Conservation (phyloP, 1,140 invertebrate genomes). For the Drosophila punjabiensis region DNA sequence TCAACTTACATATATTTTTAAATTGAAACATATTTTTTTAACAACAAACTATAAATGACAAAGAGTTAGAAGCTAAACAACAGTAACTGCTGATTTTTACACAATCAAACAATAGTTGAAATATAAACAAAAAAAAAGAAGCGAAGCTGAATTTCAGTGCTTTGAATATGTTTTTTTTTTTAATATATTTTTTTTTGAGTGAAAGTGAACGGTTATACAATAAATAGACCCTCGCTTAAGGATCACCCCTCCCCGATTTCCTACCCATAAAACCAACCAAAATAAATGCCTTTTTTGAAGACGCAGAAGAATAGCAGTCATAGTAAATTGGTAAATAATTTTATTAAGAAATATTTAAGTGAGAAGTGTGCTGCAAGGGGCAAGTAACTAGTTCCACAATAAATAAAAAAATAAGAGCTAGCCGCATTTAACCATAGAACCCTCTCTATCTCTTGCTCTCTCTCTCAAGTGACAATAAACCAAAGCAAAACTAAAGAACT, state of each 20-base stretch:
- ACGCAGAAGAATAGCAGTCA: background rate
- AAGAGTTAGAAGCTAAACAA: constrained; percentile 31
- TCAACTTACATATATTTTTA: constrained; percentile 55
- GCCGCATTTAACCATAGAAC: constrained; percentile 41
- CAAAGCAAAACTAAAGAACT: constrained; percentile 21
- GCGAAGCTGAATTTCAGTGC: constrained; percentile 7
- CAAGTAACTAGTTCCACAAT: constrained; percentile 32
- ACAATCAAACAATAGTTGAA: constrained; percentile 58
- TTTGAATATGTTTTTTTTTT: constrained; percentile 12
- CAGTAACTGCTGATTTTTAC: constrained; percentile 29
- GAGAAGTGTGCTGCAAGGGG: constrained; percentile 18
- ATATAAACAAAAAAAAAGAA: constrained; percentile 18
- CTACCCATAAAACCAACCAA: constrained; percentile 4
- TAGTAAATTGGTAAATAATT: constrained; percentile 16
- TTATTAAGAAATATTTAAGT: constrained; percentile 1
- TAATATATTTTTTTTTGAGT: constrained; percentile 14
- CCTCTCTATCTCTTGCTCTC: background rate
- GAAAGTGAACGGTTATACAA: constrained; percentile 29
- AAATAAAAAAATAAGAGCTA: background rate
- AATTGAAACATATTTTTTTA: constrained; percentile 56
- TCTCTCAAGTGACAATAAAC: constrained; percentile 59
- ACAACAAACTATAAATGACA: constrained; percentile 41
- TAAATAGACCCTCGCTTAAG: constrained; percentile 17
- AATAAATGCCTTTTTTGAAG: constrained; percentile 38
- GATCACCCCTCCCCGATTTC: background rate